Conservation (phyloP, 2,113 vertebrate species). For the Gracilinanus agilis region DNA sequence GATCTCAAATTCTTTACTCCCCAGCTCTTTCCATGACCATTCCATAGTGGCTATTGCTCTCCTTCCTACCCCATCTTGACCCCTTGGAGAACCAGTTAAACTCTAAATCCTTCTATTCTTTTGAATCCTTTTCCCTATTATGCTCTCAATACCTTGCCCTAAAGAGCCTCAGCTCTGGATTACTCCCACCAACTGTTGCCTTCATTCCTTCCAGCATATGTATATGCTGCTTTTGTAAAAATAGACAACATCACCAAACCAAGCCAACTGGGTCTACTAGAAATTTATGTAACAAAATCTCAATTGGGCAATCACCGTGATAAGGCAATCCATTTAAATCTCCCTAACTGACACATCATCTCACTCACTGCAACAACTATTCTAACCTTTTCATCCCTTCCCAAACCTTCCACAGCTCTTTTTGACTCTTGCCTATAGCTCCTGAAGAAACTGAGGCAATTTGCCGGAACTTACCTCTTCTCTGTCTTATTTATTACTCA, state of each 20-base stretch:
- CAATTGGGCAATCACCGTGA: neutral
- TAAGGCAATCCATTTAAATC: neutral
- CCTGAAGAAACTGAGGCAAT: neutral
- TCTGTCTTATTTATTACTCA: neutral
- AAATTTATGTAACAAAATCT: neutral
- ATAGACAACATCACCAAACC: neutral
- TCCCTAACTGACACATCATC: neutral
- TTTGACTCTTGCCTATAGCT: neutral
- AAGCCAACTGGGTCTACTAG: neutral
- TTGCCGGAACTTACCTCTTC: neutral
- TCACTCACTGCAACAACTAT: neutral
- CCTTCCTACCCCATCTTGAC: neutral
- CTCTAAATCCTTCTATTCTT: neutral
- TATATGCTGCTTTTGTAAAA: neutral
- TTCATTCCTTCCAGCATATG: neutral
- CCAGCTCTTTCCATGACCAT: neutral
- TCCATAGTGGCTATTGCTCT: neutral
- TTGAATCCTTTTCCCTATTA: neutral
- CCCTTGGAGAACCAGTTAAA: neutral
- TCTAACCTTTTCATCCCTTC: neutral
- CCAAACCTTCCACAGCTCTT: neutral
- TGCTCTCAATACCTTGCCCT: neutral
- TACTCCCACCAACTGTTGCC: neutral
- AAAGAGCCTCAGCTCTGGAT: neutral
- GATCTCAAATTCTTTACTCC: neutral